Percentiles rank a stretch among this genome's conserved stretches.
phyloP scores from a whole-genome alignment of 1,140 invertebrate genomes.

The Trypoxylus dichotomus region DNA sequence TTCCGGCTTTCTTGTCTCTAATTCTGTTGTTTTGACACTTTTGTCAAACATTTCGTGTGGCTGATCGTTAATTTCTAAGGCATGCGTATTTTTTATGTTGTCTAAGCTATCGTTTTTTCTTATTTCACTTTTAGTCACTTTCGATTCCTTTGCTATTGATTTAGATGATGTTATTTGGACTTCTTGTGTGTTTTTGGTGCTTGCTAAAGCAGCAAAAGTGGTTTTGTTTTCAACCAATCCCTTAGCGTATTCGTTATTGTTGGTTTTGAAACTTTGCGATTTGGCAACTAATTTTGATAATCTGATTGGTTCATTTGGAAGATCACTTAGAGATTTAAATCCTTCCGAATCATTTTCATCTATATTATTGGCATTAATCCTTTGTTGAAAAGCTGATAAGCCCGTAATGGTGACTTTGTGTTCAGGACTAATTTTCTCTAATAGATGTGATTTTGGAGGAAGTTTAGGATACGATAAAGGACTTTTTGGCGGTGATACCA shows the following conservation, averaged over 20 bases:
- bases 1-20: not conserved
- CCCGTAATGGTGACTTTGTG: conserved; percentile 55
- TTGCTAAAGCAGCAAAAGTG: not conserved
- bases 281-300: conserved; percentile 61
- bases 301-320: conserved; percentile 51
- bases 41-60: not conserved
- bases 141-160: not conserved
- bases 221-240: not conserved
- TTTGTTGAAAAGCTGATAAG: conserved; percentile 58
- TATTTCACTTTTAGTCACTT: not conserved
- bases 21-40: not conserved
- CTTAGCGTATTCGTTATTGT: not conserved
- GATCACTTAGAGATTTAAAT: conserved; percentile 53
- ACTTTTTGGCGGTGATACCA: conserved; percentile 5
- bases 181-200: not conserved
- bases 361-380: conserved; percentile 38
- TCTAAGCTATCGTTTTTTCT: not conserved
- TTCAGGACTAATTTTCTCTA: conserved; percentile 26
- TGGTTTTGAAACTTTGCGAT: conserved; percentile 66
- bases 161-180: not conserved
- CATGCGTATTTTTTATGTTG: not conserved
- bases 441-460: conserved; percentile 29
- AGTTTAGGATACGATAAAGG: conserved; percentile 32
- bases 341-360: conserved; percentile 42
- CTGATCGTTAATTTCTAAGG: not conserved